phyloP scores from a whole-genome alignment of 92 coral and sea anemone genomes.

The Chrysogorgia sp. region DNA sequence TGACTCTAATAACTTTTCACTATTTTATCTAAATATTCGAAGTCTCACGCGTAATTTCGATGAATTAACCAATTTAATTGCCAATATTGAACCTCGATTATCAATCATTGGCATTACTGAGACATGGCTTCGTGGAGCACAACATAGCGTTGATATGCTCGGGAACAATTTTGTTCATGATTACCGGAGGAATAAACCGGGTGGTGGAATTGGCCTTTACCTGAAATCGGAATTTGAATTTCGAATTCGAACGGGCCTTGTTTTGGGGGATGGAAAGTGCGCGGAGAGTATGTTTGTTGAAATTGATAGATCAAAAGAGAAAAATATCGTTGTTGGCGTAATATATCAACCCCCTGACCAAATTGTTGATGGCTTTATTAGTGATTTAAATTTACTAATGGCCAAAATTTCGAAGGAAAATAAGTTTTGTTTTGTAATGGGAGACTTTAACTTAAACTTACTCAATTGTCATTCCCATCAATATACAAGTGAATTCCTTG shows the following conservation, averaged over 20 bases:
- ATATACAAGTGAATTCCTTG: too few relatives aligned
- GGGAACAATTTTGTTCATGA: slow-evolving; percentile 58
- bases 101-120: slow-evolving; percentile 51
- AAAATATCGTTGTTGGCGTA: slow-evolving; percentile 35
- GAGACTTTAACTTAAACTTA: too few relatives aligned
- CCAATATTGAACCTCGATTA: slow-evolving; percentile 37
- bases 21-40: slow-evolving; percentile 28
- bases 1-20: neutral
- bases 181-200: slow-evolving; percentile 41
- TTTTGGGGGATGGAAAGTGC: slow-evolving; percentile 29
- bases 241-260: slow-evolving; percentile 41
- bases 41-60: slow-evolving; percentile 48
- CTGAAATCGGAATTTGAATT: slow-evolving; percentile 38
- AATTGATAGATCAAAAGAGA: slow-evolving; percentile 42
- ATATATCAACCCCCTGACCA: slow-evolving; percentile 36
- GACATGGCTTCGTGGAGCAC: slow-evolving; percentile 48
- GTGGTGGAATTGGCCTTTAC: slow-evolving; percentile 58
- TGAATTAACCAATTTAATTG: slow-evolving; percentile 38
- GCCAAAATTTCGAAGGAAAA: too few relatives aligned
- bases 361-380: too few relatives aligned
- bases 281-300: slow-evolving; percentile 49
- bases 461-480: too few relatives aligned
- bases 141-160: slow-evolving; percentile 41
- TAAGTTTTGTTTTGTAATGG: too few relatives aligned
- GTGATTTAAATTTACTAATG: too few relatives aligned